Percentiles rank a stretch among this genome's conserved stretches.
These are phyloP conservation scores for Scelioninae gen. 1 DNA, from an alignment of 2,888 invertebrate species.

Conservation along the genomic window DNA sequence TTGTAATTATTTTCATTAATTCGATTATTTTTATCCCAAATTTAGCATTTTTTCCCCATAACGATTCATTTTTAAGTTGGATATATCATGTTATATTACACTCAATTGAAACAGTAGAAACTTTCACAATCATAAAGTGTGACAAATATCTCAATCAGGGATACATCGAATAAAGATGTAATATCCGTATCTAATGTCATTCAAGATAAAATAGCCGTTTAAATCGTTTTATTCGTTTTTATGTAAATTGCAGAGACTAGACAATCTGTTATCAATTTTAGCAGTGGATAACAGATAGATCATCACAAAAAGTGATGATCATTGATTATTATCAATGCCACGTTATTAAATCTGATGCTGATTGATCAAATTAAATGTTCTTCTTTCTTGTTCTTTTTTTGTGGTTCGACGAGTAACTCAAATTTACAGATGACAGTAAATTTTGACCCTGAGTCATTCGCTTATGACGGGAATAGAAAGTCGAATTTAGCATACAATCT, in stretches of 20 bases:
- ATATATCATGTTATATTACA: neutral
- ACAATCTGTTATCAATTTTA: neutral
- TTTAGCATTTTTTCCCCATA: no score
- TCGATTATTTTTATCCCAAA: no score
- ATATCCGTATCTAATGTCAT: conserved; percentile 4
- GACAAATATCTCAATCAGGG: conserved; percentile 36
- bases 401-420: neutral
- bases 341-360: no score
- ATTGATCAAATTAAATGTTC: no score
- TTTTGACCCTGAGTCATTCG: neutral
- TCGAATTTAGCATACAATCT: neutral
- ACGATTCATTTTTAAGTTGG: neutral
- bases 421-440: neutral
- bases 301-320: no score
- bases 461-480: neutral
- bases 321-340: no score
- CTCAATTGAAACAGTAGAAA: conserved; percentile 13
- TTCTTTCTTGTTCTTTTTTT: no score
- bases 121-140: conserved; percentile 45
- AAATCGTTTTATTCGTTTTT: neutral
- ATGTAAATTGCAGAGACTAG: no score
- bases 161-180: conserved; percentile 16
- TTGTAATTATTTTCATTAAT: no score
- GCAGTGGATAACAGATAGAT: no score
- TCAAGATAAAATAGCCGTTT: neutral